phyloP scores from a whole-genome alignment of 1,140 invertebrate species.

The Thaumetopoea pityocampa region DNA sequence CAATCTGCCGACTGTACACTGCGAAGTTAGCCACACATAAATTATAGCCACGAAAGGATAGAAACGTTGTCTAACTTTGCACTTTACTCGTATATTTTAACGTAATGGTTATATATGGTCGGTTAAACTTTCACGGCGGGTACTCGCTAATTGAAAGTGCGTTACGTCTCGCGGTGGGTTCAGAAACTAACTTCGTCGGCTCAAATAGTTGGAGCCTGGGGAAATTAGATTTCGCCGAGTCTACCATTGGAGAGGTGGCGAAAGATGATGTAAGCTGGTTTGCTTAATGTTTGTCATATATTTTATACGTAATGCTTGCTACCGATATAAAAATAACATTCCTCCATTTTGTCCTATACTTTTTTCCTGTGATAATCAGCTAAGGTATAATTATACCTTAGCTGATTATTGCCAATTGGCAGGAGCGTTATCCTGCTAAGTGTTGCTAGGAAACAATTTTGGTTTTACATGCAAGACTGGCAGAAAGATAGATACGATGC shows the following conservation, averaged over 20 bases:
- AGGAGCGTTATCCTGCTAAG: too few species aligned
- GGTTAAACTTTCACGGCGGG: slow-evolving; percentile 50
- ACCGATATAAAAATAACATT: too few species aligned
- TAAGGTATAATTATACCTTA: too few species aligned
- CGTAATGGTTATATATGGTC: slow-evolving; percentile 65
- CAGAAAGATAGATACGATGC: too few species aligned
- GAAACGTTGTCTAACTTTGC: slow-evolving; percentile 63
- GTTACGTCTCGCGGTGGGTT: slow-evolving; percentile 38
- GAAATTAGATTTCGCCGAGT: slow-evolving; percentile 17
- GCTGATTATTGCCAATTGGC: too few species aligned
- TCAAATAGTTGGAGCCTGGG: slow-evolving; percentile 16
- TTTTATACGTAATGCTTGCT: too few species aligned
- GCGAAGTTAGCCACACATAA: slow-evolving; percentile 61
- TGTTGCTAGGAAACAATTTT: too few species aligned
- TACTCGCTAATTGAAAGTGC: slow-evolving; percentile 65
- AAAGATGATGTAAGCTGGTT: too few species aligned
- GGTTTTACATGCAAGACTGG: too few species aligned
- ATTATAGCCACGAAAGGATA: slow-evolving; percentile 66
- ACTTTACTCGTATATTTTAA: slow-evolving; percentile 70
- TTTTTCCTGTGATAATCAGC: too few species aligned
- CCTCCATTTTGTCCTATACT: too few species aligned
- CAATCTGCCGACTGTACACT: slow-evolving; percentile 37
- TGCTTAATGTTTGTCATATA: too few species aligned
- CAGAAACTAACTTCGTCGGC: slow-evolving; percentile 12
- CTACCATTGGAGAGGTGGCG: not conserved